phyloP scores from a whole-genome alignment of 2,888 invertebrate genomes.

The Chrysolina oricalcia region DNA sequence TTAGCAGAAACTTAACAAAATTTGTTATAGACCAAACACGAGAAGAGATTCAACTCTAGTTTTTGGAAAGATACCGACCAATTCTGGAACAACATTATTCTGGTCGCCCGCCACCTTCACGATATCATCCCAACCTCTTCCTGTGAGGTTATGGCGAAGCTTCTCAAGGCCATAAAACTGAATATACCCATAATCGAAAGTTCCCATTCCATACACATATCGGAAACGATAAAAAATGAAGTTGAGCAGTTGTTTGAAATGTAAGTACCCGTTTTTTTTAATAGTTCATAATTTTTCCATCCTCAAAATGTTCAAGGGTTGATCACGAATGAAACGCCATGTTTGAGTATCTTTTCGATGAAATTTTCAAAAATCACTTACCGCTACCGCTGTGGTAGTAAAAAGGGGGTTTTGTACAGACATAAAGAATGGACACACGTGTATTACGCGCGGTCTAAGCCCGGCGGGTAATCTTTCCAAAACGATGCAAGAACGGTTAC shows the following conservation, averaged over 20 bases:
- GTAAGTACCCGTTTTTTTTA: no score
- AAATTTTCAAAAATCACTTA: no score
- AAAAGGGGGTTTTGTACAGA: no score
- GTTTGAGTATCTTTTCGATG: no score
- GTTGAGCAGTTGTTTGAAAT: not conserved
- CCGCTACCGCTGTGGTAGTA: no score
- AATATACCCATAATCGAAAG: slow-evolving; percentile 44
- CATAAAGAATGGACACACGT: no score
- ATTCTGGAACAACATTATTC: slow-evolving; percentile 49
- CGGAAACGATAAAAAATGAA: slow-evolving; percentile 46
- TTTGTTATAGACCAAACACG: slow-evolving; percentile 37
- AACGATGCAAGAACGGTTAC: no score
- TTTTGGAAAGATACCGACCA: slow-evolving; percentile 51
- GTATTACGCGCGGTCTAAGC: no score
- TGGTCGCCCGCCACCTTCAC: slow-evolving; percentile 33
- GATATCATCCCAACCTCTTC: slow-evolving; percentile 41
- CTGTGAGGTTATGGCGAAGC: slow-evolving; percentile 35
- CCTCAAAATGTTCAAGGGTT: no score
- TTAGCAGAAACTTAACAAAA: not conserved
- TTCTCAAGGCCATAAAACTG: slow-evolving; percentile 41
- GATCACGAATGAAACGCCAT: no score
- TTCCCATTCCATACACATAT: slow-evolving; percentile 46
- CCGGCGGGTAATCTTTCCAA: no score
- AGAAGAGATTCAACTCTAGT: slow-evolving; percentile 43
- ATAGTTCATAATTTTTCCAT: no score